Evolutionary conservation across 2,888 invertebrate species (phyloP), one percentile per base, ranked within the genome.

Genomic region (Polietes domitor): DNA sequence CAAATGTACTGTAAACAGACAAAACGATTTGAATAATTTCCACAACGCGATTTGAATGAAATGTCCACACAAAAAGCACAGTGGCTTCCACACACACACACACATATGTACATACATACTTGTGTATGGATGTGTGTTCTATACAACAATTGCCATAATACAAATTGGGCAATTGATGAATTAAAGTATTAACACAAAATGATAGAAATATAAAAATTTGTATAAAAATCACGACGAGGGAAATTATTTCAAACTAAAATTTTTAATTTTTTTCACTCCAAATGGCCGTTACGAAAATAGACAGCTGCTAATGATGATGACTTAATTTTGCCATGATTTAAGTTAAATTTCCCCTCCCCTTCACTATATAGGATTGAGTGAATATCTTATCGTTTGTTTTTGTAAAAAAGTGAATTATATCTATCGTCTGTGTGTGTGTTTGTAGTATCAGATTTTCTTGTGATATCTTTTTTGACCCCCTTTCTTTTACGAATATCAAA

Each of bases 1-100:
- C 91, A 92, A 92, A 92, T 92, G 90, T 91, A 92, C 91, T 92
- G 92, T 91, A 91, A 92, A 89, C 91, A 90, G 90, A 90, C 89
- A 21, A 68, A 84, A 91, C 91, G 91, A 88, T 91, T 90, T 91
- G 91, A 91, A 92, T 92, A 91, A 81, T 73, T 84, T 63, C 65
- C 58, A 65, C 65, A 73, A 80, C 77, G 80, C 71, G 80, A 77
- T 80, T 72, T 80, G 75, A 78, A 77, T 78, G 41, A 72, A 70
- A 63, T 9, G 17, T 5, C 53, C 12, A 37, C 41, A 65, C 37
- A 37, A 26, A 80, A 75, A 65, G 58, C 72, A 43, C n/a, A 75
- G 72, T 41, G 37, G 19, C 32, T 61, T 61, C 1, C 17, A 53
- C 41, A 5, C 32, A 32, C 32, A 32, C 7, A 32, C 32, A 3